Percentiles rank a stretch among this genome's conserved stretches.
phyloP scores from a whole-genome alignment of 2,797 vertebrate species.

The Amblyraja radiata region DNA sequence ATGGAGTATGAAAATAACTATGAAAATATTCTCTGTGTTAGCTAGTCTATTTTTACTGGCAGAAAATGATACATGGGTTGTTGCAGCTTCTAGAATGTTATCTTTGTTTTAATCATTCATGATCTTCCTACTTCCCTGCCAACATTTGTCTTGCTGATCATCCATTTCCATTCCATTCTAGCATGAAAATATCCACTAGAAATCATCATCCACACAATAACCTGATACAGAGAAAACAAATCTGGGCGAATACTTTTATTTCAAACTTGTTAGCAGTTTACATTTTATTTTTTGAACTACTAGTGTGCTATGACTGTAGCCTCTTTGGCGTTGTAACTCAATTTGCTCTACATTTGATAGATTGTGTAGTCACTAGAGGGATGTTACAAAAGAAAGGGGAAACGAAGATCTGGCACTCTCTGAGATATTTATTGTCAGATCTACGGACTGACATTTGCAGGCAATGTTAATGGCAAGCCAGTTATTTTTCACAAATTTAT shows the following conservation, averaged over 20 bases:
- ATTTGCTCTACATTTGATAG: constrained; percentile 15
- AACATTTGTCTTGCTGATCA: background rate
- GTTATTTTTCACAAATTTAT: constrained; percentile 37
- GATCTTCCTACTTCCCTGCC: background rate
- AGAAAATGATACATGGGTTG: background rate
- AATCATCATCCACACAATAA: background rate
- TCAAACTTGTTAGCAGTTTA: constrained; percentile 23
- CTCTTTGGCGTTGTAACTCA: constrained; percentile 25
- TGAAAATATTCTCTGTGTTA: background rate
- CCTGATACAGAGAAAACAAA: background rate
- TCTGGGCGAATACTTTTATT: constrained; percentile 32
- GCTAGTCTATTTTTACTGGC: background rate
- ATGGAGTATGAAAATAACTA: no score
- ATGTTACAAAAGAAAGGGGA: constrained; percentile 14
- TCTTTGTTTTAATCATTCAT: background rate
- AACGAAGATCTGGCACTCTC: constrained; percentile 19
- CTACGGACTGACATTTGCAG: constrained; percentile 29
- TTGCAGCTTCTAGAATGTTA: background rate
- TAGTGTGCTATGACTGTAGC: constrained; percentile 17
- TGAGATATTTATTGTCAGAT: background rate
- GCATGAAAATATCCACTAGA: background rate
- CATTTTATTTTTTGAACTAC: constrained; percentile 10
- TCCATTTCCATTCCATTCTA: background rate
- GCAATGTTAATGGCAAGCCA: constrained; percentile 32
- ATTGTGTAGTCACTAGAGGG: constrained; percentile 13